phyloP scores from a whole-genome alignment of 1,140 invertebrate genomes.

The Mizuhopecten yessoensis region DNA sequence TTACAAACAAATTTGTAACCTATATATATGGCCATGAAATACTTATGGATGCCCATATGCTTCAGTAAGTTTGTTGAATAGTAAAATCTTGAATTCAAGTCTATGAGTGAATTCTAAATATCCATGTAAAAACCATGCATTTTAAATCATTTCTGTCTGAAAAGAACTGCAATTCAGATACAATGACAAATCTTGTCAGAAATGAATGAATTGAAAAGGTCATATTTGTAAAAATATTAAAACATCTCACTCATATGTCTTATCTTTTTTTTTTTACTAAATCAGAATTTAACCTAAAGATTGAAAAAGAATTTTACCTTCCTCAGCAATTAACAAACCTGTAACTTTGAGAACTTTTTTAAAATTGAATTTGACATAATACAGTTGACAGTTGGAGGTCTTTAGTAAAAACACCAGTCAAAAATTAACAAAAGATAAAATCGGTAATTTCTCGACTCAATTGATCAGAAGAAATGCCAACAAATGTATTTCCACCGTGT shows the following conservation, averaged over 20 bases:
- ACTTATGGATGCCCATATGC: too few relatives aligned
- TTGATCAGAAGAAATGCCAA: constrained; percentile 31
- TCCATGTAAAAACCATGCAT: too few relatives aligned
- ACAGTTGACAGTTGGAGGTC: not conserved
- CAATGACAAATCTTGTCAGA: too few relatives aligned
- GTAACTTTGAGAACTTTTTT: not conserved
- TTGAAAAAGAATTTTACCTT: not conserved
- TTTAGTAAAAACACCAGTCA: constrained; percentile 9
- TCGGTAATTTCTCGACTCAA: not conserved
- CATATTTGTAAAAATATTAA: not conserved
- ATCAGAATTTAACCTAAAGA: not conserved
- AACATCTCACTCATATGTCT: not conserved
- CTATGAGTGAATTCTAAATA: too few relatives aligned
- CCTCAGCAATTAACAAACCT: not conserved
- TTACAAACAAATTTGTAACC: too few relatives aligned
- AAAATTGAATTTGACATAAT: constrained; percentile 29
- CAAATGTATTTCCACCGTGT: constrained; percentile 20
- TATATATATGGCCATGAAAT: too few relatives aligned
- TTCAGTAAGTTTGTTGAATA: too few relatives aligned
- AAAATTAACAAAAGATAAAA: not conserved
- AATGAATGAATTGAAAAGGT: too few relatives aligned
- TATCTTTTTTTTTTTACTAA: not conserved
- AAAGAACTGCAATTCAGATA: too few relatives aligned
- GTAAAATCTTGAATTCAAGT: too few relatives aligned
- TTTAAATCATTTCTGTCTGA: too few relatives aligned